Evolutionary conservation across 2,113 vertebrate genomes (phyloP).

Genomic region (Nerophis ophidion): DNA sequence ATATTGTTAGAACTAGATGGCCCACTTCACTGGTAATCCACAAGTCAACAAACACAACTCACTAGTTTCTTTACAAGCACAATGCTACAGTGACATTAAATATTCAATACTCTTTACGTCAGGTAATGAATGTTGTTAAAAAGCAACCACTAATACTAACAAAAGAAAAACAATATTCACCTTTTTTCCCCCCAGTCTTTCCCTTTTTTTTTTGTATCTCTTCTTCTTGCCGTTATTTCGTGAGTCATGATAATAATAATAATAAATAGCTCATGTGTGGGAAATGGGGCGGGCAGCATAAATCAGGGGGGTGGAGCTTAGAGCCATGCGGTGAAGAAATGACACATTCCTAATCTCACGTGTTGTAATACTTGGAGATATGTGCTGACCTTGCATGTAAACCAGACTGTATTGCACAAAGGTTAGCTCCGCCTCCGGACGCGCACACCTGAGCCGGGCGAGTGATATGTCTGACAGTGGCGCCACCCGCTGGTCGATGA

Average conservation of each 20-base stretch:
- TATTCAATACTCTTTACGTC: conserved; percentile 82
- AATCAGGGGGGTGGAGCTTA: conserved; percentile 69
- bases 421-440: conserved; percentile 54
- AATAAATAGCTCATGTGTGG: conserved; percentile 78
- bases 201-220: conserved; percentile 62
- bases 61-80: conserved; percentile 83
- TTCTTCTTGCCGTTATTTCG: conserved; percentile 64
- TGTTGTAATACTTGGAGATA: neutral
- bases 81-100: conserved; percentile 85
- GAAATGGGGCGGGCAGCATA: conserved; percentile 78
- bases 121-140: conserved; percentile 82
- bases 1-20: conserved; percentile 81
- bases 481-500: too few relatives aligned
- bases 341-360: conserved; percentile 9
- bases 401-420: conserved; percentile 71
- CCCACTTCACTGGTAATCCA: conserved; percentile 83
- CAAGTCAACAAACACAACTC: conserved; percentile 83
- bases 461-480: conserved; percentile 1
- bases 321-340: conserved; percentile 56
- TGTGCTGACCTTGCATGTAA: conserved; percentile 45
- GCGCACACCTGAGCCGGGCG: neutral
- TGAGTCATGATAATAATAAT: conserved; percentile 70
- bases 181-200: conserved; percentile 75
- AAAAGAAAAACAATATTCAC: conserved; percentile 73
- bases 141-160: conserved; percentile 81